Evolutionary conservation across 2,888 invertebrate genomes (phyloP).

Genomic region (Augiades crinisus): DNA sequence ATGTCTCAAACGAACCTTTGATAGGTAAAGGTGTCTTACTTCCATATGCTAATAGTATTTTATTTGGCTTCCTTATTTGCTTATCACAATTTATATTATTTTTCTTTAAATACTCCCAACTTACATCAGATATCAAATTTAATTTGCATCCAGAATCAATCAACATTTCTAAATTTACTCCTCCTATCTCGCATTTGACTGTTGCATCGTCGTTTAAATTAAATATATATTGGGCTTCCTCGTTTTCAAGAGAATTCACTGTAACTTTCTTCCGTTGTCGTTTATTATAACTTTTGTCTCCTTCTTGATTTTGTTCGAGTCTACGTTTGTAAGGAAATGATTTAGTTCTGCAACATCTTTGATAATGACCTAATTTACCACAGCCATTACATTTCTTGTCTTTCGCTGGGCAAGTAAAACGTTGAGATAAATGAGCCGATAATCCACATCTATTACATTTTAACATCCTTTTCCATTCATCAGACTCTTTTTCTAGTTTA

Average conservation of each 20-base stretch:
- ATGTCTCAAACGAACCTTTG: constrained; percentile 23
- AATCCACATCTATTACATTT: neutral
- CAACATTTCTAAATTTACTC: constrained; percentile 27
- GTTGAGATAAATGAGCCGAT: no score
- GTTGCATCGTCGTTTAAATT: constrained; percentile 29
- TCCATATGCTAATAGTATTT: constrained; percentile 27
- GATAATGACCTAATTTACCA: no score
- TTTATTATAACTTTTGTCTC: no score
- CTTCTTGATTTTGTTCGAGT: no score
- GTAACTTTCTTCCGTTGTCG: no score
- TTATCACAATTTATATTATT: constrained; percentile 13
- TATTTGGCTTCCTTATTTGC: constrained; percentile 31
- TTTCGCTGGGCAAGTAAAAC: no score
- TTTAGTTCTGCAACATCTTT: no score
- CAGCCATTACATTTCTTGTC: no score
- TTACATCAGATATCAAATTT: constrained; percentile 30
- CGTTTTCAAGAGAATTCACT: no score
- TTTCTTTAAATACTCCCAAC: constrained; percentile 30
- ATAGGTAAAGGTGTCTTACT: constrained; percentile 21
- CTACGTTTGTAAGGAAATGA: no score
- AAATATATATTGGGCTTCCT: constrained; percentile 33
- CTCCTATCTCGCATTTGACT: constrained; percentile 28
- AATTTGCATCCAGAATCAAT: constrained; percentile 34
- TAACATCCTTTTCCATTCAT: no score
- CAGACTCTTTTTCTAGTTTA: no score